Evolutionary conservation across 1,140 invertebrate species (phyloP), one percentile per base, ranked within the genome.

Genomic region (Leptinotarsa defecta): DNA sequence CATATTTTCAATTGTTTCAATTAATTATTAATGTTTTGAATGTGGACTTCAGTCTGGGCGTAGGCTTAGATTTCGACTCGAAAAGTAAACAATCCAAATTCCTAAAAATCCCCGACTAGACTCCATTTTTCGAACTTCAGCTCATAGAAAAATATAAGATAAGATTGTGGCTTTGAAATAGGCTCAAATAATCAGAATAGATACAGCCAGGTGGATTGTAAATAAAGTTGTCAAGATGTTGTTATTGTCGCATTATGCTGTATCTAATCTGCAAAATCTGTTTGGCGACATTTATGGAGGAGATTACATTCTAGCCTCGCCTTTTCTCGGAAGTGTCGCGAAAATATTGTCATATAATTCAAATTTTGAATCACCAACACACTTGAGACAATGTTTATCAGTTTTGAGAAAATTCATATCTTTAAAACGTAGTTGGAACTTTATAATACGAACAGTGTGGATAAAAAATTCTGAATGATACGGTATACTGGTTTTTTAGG

Each of bases 191-290:
- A 15, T 57, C 13, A 57, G 8, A 57, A 57, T 57, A 57, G 13
- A 19, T 57, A 57, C 52, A 17, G 17, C 15, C 17, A 57, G 52
- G 52, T 57, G 52, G 0, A 57, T 17, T 17, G n/a, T 57, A 57
- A 57, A 15, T 57, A 57, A 57, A n/a, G 34, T 57, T 57, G n/a
- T 57, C n/a, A 57, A 57, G n/a, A 57, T 57, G n/a, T 57, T 57
- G 17, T 57, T 57, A 19, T 57, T 57, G 52, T 57, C 15, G 4
- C 15, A 57, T 19, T 57, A 19, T 43, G 34, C 34, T 43, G n/a
- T 57, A 57, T 57, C 52, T 57, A 57, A 57, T 57, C 52, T 15
- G 52, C 52, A 57, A 57, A 57, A 57, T 57, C 52, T 57, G 52
- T 57, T 57, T 57, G 52, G 52, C 52, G 52, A 57, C n/a, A 57